These are phyloP conservation scores for Diglossa cyanea DNA, from an alignment of 2,797 vertebrate species.

Conservation along the genomic window DNA sequence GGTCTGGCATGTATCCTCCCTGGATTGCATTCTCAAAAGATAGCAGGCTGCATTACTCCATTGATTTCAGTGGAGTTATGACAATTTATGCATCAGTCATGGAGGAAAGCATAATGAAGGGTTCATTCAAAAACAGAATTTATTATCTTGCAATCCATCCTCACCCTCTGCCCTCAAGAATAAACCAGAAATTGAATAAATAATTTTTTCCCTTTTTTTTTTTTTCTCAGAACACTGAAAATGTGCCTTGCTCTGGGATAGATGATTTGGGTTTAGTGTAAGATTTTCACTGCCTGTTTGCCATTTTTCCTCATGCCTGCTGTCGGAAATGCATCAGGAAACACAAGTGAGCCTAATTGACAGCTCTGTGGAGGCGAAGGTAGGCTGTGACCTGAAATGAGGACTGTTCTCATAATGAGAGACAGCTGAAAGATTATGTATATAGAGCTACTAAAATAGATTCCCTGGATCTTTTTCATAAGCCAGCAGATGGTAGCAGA, in stretches of 20 bases:
- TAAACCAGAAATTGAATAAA: background rate
- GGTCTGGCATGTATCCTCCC: background rate
- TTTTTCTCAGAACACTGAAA: background rate
- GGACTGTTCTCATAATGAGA: slow-evolving; percentile 19
- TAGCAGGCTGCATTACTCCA: background rate
- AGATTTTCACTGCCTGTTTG: background rate
- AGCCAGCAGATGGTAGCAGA: slow-evolving; percentile 77
- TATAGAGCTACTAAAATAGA: slow-evolving; percentile 12
- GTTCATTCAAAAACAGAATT: background rate
- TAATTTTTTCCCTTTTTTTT: background rate
- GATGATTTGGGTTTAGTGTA: background rate
- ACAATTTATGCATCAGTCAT: background rate
- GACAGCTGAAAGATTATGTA: slow-evolving; percentile 23
- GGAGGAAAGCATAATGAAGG: background rate
- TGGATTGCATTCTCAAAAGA: background rate
- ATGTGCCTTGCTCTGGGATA: background rate
- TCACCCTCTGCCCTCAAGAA: background rate
- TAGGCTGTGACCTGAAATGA: slow-evolving; percentile 33
- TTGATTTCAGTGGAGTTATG: background rate
- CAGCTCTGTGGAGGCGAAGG: slow-evolving; percentile 29
- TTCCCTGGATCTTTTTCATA: slow-evolving; percentile 21
- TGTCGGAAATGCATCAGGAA: slow-evolving; percentile 4
- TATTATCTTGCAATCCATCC: background rate
- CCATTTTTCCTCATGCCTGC: background rate
- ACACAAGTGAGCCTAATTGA: slow-evolving; percentile 6